Evolutionary conservation across 2,888 invertebrate species (phyloP).

Genomic region (Himalopsyche kuldschensis): DNA sequence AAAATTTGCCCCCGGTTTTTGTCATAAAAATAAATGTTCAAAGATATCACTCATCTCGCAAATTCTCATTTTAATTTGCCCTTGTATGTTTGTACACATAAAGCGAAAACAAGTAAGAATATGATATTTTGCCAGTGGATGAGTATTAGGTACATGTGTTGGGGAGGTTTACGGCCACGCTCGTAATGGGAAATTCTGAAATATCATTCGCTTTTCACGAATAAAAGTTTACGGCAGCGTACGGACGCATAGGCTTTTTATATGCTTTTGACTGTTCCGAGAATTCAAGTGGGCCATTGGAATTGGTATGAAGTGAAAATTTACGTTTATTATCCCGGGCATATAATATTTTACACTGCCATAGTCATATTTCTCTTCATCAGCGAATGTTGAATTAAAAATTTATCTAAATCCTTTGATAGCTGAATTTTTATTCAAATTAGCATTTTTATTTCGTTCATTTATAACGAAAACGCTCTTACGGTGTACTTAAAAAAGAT

Average conservation of each 20-base stretch:
- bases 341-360: not conserved
- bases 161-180: not conserved
- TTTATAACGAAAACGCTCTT: not conserved
- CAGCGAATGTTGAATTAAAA: slow-evolving; percentile 1
- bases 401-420: not conserved
- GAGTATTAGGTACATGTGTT: not conserved
- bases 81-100: not conserved
- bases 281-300: slow-evolving; percentile 27
- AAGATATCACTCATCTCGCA: not conserved
- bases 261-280: slow-evolving; percentile 21
- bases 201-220: slow-evolving; percentile 32
- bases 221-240: slow-evolving; percentile 31
- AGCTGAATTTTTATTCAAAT: not conserved
- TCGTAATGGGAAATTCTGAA: slow-evolving; percentile 26
- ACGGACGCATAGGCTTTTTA: slow-evolving; percentile 19
- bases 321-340: slow-evolving; percentile 19
- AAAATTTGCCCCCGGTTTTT: not conserved
- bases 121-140: not conserved
- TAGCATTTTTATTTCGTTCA: not conserved
- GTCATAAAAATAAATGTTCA: not conserved
- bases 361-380: not conserved
- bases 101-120: not conserved
- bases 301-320: slow-evolving; percentile 30
- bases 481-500: not conserved
- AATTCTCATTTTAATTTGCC: not conserved